Evolutionary conservation across 2,888 invertebrate genomes (phyloP).

Genomic region (Clunio marinus): DNA sequence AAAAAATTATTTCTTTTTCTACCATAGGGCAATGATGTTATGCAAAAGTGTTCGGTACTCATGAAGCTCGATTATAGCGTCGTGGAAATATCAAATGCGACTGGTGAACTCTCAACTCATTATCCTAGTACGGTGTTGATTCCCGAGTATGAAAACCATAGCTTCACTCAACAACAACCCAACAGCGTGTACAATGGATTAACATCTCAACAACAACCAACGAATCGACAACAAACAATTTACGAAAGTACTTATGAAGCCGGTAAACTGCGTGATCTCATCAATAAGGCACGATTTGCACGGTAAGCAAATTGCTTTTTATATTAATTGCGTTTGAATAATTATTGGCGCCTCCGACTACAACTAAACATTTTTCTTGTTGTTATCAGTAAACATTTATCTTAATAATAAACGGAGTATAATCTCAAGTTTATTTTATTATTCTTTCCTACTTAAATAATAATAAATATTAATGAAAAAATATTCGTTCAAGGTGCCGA

Average conservation of each 20-base stretch:
- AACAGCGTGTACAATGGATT: constrained; percentile 7
- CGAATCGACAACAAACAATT: constrained; percentile 52
- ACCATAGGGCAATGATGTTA: constrained; percentile 56
- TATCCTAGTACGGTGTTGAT: constrained; percentile 68
- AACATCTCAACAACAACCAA: constrained; percentile 41
- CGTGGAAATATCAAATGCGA: constrained; percentile 60
- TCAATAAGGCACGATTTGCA: constrained; percentile 65
- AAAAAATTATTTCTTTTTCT: neutral
- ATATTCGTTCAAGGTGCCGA: constrained; percentile 56
- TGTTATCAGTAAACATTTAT: no score
- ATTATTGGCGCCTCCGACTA: no score
- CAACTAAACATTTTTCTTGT: no score
- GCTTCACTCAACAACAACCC: neutral
- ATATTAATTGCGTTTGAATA: neutral
- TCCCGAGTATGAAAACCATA: constrained; percentile 56
- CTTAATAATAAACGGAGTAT: no score
- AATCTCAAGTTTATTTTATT: no score
- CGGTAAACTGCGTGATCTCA: constrained; percentile 59
- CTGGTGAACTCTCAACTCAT: constrained; percentile 64
- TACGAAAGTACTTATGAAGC: constrained; percentile 59
- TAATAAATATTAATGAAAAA: neutral
- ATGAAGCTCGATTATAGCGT: constrained; percentile 65
- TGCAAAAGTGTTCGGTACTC: constrained; percentile 61
- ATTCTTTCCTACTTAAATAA: no score
- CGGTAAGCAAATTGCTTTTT: constrained; percentile 44